Percentiles rank a stretch among this genome's conserved stretches.
Evolutionary conservation across 1,140 invertebrate genomes (phyloP).

Genomic region (Ditylenchus dipsaci): DNA sequence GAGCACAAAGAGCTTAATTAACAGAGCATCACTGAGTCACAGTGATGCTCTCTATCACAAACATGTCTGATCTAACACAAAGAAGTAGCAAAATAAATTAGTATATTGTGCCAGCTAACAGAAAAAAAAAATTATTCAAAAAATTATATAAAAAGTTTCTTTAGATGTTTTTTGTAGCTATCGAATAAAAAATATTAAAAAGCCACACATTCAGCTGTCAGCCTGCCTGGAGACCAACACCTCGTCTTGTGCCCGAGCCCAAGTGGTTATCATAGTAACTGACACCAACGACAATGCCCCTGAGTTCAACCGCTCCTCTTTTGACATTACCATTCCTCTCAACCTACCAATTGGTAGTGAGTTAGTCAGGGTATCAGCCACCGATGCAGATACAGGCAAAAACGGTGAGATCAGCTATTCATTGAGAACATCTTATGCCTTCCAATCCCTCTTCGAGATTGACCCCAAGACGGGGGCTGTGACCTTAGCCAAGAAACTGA

Average conservation of each 20-base stretch:
- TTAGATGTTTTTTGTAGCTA: no score
- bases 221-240: conserved; percentile 39
- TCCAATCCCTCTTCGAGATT: conserved; percentile 30
- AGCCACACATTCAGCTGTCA: conserved; percentile 34
- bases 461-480: conserved; percentile 35
- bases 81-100: no score
- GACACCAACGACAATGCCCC: conserved; percentile 50
- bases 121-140: no score
- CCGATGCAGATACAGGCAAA: conserved; percentile 35
- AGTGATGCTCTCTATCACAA: no score
- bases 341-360: conserved; percentile 29
- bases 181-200: background rate
- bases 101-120: no score
- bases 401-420: conserved; percentile 30
- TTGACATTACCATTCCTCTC: background rate
- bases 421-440: background rate
- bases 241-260: conserved; percentile 30
- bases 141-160: no score
- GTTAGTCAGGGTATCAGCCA: conserved; percentile 28
- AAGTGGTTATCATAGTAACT: conserved; percentile 27
- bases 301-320: conserved; percentile 20
- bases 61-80: no score
- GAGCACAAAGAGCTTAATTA: no score
- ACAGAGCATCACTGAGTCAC: no score
- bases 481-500: conserved; percentile 13